phyloP scores from a whole-genome alignment of 23 tunicate species.

The Halocynthia roretzi region DNA sequence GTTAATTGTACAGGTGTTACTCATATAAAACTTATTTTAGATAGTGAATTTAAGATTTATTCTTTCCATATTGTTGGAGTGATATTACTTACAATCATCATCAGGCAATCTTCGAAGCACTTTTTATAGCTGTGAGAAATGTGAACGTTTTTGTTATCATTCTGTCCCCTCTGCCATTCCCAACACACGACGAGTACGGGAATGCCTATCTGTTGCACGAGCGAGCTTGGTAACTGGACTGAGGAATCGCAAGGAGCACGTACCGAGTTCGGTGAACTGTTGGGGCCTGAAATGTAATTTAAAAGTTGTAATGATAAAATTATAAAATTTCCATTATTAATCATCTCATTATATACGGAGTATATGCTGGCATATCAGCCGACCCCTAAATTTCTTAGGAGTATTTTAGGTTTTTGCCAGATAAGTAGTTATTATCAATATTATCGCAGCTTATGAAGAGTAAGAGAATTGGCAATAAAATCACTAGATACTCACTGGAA shows the following conservation, averaged over 20 bases:
- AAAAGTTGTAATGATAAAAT: not conserved
- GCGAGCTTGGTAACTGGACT: constrained; percentile 1
- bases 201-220: constrained; percentile 6
- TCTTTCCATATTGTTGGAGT: too few species aligned
- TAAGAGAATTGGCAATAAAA: not conserved
- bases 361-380: not conserved
- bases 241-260: constrained; percentile 11
- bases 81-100: too few species aligned
- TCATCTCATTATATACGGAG: too few species aligned
- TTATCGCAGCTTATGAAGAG: not conserved
- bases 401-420: too few species aligned
- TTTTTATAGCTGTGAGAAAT: constrained; percentile 12
- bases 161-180: constrained; percentile 24
- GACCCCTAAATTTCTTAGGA: not conserved
- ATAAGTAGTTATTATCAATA: too few species aligned
- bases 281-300: not conserved
- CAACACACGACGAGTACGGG: constrained; percentile 16
- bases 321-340: too few species aligned
- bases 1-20: too few species aligned
- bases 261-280: too few species aligned
- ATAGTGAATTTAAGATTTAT: too few species aligned
- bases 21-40: too few species aligned
- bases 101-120: constrained; percentile 11
- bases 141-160: constrained; percentile 9
- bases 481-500: not conserved